Evolutionary conservation across 2,113 vertebrate species (phyloP).

Genomic region (Ciconia stormi): DNA sequence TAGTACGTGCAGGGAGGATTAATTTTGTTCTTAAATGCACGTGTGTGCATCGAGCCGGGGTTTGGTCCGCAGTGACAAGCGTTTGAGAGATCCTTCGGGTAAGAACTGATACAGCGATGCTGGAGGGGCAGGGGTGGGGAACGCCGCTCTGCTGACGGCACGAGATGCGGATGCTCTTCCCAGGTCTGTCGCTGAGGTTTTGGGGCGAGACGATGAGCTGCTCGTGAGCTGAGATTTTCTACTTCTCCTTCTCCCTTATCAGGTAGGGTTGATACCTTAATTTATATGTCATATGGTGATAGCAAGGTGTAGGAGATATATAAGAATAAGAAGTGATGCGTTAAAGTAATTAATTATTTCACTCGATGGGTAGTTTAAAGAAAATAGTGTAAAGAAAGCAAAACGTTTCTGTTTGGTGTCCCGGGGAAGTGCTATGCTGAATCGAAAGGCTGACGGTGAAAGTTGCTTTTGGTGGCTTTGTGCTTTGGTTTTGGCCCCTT

Average conservation of each 20-base stretch:
- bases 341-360: not conserved
- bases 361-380: not conserved
- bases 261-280: not conserved
- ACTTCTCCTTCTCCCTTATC: not conserved
- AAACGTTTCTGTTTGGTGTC: not conserved
- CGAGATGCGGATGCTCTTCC: fast-evolving
- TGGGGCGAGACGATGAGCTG: fast-evolving
- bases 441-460: not conserved
- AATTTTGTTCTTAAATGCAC: not conserved
- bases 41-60: fast-evolving
- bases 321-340: not conserved
- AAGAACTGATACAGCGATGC: not conserved
- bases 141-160: not conserved
- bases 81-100: not conserved
- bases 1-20: not conserved
- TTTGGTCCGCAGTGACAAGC: not conserved
- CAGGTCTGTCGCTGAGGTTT: not conserved
- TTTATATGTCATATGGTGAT: not conserved
- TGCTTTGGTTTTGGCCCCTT: not conserved
- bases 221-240: not conserved
- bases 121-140: not conserved
- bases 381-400: not conserved
- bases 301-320: not conserved
- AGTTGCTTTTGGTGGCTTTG: not conserved
- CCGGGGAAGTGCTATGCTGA: not conserved